Evolutionary conservation across 2,797 vertebrate genomes (phyloP).

Genomic region (Platalea minor): DNA sequence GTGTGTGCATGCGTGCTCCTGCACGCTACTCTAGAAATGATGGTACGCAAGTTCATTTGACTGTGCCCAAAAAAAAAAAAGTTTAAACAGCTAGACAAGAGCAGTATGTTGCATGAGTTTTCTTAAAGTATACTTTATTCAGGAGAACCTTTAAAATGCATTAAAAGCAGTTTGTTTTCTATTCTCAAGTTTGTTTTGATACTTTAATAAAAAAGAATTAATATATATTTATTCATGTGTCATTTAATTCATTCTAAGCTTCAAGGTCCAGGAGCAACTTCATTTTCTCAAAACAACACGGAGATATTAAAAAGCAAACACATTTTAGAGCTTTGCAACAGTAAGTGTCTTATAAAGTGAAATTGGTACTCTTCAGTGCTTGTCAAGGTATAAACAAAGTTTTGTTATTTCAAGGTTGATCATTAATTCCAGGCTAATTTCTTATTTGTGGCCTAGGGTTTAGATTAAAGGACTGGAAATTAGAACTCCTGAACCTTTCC

Average conservation of each 20-base stretch:
- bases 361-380: background rate
- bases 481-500: background rate
- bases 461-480: background rate
- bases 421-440: background rate
- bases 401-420: background rate
- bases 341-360: background rate
- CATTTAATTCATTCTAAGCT: slow-evolving; percentile 5
- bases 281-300: background rate
- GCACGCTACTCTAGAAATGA: background rate
- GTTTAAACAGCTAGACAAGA: background rate
- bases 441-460: background rate
- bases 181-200: slow-evolving; percentile 73
- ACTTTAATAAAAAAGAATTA: slow-evolving; percentile 75
- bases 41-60: background rate
- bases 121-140: slow-evolving; percentile 3
- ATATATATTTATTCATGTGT: slow-evolving; percentile 39
- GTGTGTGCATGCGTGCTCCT: background rate
- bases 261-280: background rate
- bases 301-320: background rate
- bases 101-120: slow-evolving; percentile 51
- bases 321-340: background rate
- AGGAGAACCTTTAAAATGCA: slow-evolving; percentile 48
- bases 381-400: background rate
- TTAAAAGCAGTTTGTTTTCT: slow-evolving; percentile 69
- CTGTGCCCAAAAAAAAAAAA: background rate